Conservation (phyloP, 2,888 invertebrate genomes). For the Sympetrum striolatum region DNA sequence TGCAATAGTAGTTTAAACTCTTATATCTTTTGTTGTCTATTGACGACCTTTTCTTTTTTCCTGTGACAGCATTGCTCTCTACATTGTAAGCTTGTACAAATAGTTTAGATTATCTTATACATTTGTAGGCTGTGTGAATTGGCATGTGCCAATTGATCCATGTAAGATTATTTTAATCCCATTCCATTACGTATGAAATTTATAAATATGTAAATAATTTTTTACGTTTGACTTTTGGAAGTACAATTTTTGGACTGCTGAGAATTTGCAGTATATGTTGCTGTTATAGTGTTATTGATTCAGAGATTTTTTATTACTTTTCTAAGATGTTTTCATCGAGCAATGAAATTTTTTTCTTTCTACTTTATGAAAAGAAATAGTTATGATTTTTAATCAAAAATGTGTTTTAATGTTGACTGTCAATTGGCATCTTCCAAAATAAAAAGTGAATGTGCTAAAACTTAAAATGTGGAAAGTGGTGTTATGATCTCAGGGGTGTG, state of each 20-base stretch:
- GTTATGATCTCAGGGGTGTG: neutral
- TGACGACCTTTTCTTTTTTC: neutral
- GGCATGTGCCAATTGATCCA: neutral
- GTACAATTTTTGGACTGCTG: conserved; percentile 28
- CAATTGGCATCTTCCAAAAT: neutral
- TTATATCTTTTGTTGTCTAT: neutral
- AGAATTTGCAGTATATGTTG: neutral
- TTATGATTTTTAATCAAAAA: neutral
- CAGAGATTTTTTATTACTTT: neutral
- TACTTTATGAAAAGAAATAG: neutral
- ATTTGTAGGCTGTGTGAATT: conserved; percentile 35
- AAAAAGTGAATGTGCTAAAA: neutral
- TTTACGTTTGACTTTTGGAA: neutral
- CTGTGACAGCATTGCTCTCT: conserved; percentile 21
- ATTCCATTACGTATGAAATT: neutral
- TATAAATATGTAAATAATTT: conserved; percentile 26
- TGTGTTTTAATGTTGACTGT: conserved; percentile 12
- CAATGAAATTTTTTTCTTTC: neutral
- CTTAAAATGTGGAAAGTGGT: neutral
- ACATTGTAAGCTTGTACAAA: conserved; percentile 9
- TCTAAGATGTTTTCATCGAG: neutral
- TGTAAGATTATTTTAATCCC: neutral
- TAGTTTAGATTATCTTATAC: neutral
- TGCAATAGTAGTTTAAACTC: conserved; percentile 4
- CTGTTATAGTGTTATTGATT: neutral